Evolutionary conservation across 2,797 vertebrate species (phyloP).

Genomic region (Sus cebifrons): DNA sequence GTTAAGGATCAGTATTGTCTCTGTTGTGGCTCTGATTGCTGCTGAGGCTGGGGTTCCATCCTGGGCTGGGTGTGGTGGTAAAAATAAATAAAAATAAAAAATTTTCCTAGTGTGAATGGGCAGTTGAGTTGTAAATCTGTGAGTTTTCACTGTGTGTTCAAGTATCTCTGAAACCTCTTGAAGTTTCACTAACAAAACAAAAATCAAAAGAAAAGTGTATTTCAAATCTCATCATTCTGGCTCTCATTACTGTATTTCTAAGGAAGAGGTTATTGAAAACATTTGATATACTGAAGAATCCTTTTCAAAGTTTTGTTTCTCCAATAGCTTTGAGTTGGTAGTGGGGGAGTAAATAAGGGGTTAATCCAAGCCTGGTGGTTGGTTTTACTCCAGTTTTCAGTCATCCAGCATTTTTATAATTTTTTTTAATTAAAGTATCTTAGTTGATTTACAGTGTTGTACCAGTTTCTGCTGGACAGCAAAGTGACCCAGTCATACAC

Average conservation of each 20-base stretch:
- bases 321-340: neutral
- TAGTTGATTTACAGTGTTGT: too few relatives aligned
- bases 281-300: constrained; percentile 45
- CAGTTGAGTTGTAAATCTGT: neutral
- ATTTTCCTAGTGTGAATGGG: neutral
- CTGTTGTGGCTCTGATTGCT: too few relatives aligned
- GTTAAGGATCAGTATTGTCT: too few relatives aligned
- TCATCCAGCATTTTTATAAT: neutral
- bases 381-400: constrained; percentile 33
- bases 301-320: constrained; percentile 61
- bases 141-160: constrained; percentile 15
- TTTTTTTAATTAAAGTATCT: too few relatives aligned
- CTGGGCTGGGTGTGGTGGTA: too few relatives aligned
- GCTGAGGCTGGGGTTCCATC: too few relatives aligned
- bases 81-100: too few relatives aligned
- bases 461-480: too few relatives aligned
- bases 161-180: neutral
- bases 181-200: constrained; percentile 30
- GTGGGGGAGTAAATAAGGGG: neutral
- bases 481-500: too few relatives aligned
- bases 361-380: neutral
- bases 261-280: constrained; percentile 17
- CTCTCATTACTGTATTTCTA: constrained; percentile 65
- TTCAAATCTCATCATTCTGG: constrained; percentile 38
- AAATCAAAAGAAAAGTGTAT: neutral